phyloP scores from a whole-genome alignment of 2,888 invertebrate genomes.

The Phortica magna region DNA sequence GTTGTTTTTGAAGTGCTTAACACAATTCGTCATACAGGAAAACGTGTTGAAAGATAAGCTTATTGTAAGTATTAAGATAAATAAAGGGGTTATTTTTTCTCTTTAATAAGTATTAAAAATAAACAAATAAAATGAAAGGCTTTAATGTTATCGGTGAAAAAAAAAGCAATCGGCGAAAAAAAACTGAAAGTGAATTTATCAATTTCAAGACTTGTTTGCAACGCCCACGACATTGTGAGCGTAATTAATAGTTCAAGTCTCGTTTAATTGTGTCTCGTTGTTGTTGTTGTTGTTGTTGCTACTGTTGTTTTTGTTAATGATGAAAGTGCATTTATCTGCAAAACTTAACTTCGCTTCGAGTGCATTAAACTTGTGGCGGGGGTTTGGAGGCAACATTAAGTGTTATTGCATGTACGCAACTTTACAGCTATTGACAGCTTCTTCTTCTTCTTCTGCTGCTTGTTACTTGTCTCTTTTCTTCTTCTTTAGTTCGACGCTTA shows the following conservation, averaged over 20 bases:
- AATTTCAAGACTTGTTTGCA: not conserved
- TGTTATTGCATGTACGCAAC: not conserved
- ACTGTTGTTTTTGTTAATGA: not conserved
- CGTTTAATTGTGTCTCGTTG: not conserved
- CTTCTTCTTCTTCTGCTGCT: not conserved
- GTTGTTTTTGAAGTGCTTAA: too few species aligned
- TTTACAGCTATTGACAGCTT: not conserved
- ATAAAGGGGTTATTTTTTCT: too few species aligned
- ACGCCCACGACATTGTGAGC: not conserved
- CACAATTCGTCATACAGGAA: too few species aligned
- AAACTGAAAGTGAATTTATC: not conserved
- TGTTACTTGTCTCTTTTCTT: too few species aligned
- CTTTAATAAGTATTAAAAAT: too few species aligned
- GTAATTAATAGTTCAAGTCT: not conserved
- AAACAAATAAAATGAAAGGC: too few species aligned
- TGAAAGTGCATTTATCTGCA: slow-evolving; percentile 1
- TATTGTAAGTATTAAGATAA: too few species aligned
- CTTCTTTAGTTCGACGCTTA: too few species aligned
- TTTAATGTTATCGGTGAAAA: not conserved
- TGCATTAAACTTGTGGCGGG: not conserved
- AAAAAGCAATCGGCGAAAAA: not conserved
- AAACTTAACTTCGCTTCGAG: not conserved
- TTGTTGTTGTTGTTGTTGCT: not conserved
- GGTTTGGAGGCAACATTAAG: not conserved
- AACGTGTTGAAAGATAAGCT: too few species aligned